These are phyloP conservation scores for Drosophila melanocephala DNA, from an alignment of 2,888 invertebrate species.

Conservation along the genomic window DNA sequence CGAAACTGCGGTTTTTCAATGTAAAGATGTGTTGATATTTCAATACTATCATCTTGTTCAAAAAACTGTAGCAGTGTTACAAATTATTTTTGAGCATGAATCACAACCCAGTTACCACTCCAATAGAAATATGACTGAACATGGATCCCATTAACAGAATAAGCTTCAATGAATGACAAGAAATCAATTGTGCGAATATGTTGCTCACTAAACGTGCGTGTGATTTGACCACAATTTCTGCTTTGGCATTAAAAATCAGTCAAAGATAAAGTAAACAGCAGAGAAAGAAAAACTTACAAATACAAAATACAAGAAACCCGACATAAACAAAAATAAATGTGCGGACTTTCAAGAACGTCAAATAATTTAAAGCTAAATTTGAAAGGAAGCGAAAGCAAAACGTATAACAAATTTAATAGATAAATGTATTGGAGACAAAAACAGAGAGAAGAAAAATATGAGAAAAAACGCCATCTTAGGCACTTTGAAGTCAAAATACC, in stretches of 20 bases:
- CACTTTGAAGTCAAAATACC: not conserved
- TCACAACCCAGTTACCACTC: not conserved
- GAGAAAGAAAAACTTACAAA: not conserved
- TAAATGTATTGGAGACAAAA: constrained; percentile 14
- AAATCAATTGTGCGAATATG: constrained; percentile 44
- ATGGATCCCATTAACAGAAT: not conserved
- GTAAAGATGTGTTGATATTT: not conserved
- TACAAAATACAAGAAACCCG: not conserved
- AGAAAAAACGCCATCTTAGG: constrained; percentile 6
- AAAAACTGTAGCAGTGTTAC: not conserved
- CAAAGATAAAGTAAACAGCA: constrained; percentile 20
- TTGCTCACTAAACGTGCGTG: constrained; percentile 49
- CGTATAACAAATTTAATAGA: not conserved
- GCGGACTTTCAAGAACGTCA: constrained; percentile 6
- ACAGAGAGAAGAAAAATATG: constrained; percentile 17
- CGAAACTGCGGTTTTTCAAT: not conserved
- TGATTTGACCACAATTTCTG: constrained; percentile 51
- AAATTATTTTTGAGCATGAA: constrained; percentile 2
- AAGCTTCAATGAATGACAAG: constrained; percentile 32
- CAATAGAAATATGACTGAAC: not conserved
- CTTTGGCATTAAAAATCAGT: constrained; percentile 40
- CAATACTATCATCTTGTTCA: not conserved
- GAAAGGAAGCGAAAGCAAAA: not conserved
- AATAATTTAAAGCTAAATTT: constrained; percentile 49
- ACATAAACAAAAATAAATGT: not conserved